Evolutionary conservation across 2,797 vertebrate genomes (phyloP), one percentile per base, ranked within the genome.

Genomic region (Microctenopoma stevenorrisi): DNA sequence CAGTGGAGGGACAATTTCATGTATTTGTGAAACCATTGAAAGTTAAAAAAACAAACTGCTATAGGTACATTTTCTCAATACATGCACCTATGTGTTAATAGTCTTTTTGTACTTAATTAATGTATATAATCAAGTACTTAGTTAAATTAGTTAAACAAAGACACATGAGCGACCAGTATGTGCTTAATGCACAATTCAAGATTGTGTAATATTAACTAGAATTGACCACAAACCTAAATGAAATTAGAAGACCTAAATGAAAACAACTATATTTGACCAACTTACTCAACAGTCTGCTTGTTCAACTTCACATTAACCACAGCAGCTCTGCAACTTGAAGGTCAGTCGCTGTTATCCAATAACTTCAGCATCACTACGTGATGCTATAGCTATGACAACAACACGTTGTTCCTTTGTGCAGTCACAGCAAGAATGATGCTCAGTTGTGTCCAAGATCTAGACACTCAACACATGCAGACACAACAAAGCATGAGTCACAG

Each of bases 331-430:
- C 8, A 0, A 33, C 37, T 46, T 47, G 30, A 65, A 68, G 2
- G 52, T 30, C 40, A 42, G 2, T 65, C 9, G 2, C 22, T 38
- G 22, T 18, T 18, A 9, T 12, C 35, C 0, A 2, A 28, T 12
- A 48, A 33, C 35, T 13, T 47, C 7, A 60, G 58, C 55, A 49
- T 73, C 52, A 46, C 13, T 18, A 30, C 30, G 22, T 52, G 68
- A 71, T 10, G 10, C 48, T 28, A n/a, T 38, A 16, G 28, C 48
- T 35, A 49, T 4, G 7, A 22, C 30, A 30, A 85, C 82, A 88
- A 70, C 80, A 22, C 22, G 22, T 81, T 61, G 28, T 82, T 82
- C 64, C 26, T 54, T 82, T 82, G 68, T 80, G 40, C 9, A 15
- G 0, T 56, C 56, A 38, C 14, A 40, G 18, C 54, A 28, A 15